Conservation (phyloP, 2,888 invertebrate genomes). For the Andrena bicolor region DNA sequence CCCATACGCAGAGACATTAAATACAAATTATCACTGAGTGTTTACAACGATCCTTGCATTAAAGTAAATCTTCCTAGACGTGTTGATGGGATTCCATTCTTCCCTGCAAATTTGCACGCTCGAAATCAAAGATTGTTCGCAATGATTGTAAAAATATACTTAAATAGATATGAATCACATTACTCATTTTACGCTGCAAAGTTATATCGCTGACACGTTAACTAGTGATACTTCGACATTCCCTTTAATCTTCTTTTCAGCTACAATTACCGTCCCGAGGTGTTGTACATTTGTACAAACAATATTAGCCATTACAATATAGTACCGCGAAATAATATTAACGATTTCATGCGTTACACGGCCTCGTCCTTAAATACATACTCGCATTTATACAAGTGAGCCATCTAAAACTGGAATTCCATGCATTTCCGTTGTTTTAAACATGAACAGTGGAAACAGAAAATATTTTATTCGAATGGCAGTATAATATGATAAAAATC, state of each 20-base stretch:
- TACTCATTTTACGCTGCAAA: not conserved
- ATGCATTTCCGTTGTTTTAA: not conserved
- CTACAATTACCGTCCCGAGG: not conserved
- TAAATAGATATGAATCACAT: slow-evolving; percentile 18
- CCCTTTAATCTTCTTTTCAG: not conserved
- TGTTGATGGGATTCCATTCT: too few species aligned
- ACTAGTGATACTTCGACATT: not conserved
- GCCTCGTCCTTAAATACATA: slow-evolving; percentile 45
- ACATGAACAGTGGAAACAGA: too few species aligned
- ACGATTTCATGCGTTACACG: slow-evolving; percentile 61
- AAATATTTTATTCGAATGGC: too few species aligned
- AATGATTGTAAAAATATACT: not conserved
- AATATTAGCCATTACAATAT: slow-evolving; percentile 8
- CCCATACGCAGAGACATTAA: too few species aligned
- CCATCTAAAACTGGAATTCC: not conserved
- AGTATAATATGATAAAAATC: too few species aligned
- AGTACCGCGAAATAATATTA: slow-evolving; percentile 5
- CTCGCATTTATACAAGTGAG: slow-evolving; percentile 25
- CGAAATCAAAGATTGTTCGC: not conserved
- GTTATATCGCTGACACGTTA: not conserved
- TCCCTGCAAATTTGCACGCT: not conserved
- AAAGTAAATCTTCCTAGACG: not conserved
- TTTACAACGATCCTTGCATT: not conserved
- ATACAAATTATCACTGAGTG: not conserved
- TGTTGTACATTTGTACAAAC: not conserved